These are phyloP conservation scores for Mesorhabditis belari DNA, from an alignment of 2,888 invertebrate genomes.

Conservation along the genomic window DNA sequence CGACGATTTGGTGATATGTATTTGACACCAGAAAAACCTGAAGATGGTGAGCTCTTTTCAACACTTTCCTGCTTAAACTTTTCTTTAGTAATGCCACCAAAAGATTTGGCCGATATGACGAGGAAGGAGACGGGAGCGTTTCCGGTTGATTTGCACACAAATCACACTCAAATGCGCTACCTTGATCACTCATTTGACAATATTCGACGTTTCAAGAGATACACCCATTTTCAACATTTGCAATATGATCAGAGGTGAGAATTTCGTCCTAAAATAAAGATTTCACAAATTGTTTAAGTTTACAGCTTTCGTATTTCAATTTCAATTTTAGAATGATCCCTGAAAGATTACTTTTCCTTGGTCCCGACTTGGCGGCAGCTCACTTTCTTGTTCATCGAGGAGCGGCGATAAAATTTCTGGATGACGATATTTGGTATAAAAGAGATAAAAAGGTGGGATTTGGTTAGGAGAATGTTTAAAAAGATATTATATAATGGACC, in stretches of 20 bases:
- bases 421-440: conserved; percentile 58
- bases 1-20: conserved; percentile 41
- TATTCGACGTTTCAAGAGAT: conserved; percentile 39
- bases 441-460: conserved; percentile 57
- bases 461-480: conserved; percentile 35
- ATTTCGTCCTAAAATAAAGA: background rate
- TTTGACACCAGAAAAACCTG: conserved; percentile 42
- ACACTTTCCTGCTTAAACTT: background rate
- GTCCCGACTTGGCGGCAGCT: conserved; percentile 76
- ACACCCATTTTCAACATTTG: conserved; percentile 39
- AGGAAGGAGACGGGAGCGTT: conserved; percentile 36
- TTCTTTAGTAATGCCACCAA: conserved; percentile 40
- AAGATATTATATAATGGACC: background rate
- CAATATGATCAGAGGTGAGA: conserved; percentile 51
- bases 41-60: conserved; percentile 26
- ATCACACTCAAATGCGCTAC: conserved; percentile 47
- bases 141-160: conserved; percentile 41
- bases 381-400: conserved; percentile 73
- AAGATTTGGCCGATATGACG: conserved; percentile 42
- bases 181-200: conserved; percentile 47
- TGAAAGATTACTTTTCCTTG: conserved; percentile 56
- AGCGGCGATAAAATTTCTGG: conserved; percentile 67
- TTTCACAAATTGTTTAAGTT: background rate
- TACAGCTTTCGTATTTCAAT: background rate
- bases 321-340: conserved; percentile 43